Percentiles rank a stretch among this genome's conserved stretches.
phyloP scores from a whole-genome alignment of 2,797 vertebrate species.

The Varecia variegata region DNA sequence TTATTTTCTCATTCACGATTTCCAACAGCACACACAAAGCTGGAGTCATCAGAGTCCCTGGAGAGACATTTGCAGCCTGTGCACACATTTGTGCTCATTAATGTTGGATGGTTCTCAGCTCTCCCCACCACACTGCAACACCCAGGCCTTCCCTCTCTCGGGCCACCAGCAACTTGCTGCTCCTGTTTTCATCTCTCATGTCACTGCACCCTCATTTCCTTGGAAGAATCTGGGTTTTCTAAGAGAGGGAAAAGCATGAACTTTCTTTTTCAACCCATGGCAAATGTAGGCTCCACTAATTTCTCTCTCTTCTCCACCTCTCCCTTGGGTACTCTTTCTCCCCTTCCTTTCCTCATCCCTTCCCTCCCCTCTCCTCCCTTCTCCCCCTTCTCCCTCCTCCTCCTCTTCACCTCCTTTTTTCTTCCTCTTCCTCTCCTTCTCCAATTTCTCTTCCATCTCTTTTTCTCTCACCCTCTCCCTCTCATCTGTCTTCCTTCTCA shows the following conservation, averaged over 20 bases:
- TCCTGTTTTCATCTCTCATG: background rate
- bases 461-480: background rate
- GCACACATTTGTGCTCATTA: constrained; percentile 7
- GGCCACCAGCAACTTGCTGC: background rate
- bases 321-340: background rate
- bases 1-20: constrained; percentile 40
- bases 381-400: too few relatives aligned
- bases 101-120: background rate
- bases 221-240: background rate
- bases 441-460: background rate
- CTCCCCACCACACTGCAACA: background rate
- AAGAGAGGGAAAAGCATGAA: background rate
- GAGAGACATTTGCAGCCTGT: background rate
- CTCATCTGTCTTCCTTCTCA: background rate
- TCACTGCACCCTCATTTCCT: background rate
- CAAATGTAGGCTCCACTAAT: background rate
- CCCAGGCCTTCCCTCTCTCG: background rate
- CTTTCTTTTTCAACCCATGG: background rate
- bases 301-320: background rate
- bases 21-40: constrained; percentile 1
- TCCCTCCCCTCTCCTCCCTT: too few relatives aligned
- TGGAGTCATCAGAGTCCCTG: background rate
- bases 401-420: background rate
- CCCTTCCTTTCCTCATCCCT: background rate
- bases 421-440: background rate